Evolutionary conservation across 2,113 vertebrate genomes (phyloP), one percentile per base, ranked within the genome.

Genomic region (Glareola pratincola): DNA sequence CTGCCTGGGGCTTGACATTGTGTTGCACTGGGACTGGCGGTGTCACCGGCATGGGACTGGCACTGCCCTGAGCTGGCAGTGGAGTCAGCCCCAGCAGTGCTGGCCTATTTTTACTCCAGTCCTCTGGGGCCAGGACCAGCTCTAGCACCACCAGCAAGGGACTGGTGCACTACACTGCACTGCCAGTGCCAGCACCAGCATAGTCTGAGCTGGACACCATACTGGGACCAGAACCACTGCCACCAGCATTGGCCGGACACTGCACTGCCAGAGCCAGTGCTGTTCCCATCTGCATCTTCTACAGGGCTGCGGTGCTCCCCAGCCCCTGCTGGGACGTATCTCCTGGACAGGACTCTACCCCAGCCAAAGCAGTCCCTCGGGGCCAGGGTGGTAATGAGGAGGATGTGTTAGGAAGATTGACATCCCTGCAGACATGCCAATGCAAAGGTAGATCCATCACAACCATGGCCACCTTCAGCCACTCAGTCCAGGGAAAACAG

Each of bases 251-350:
- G 37, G 9, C 32, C 0, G 1, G 30, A 20, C 9, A 8, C 13
- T 34, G 37, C 59, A 27, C 18, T 0, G 0, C 24, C 10, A 32
- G 17, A 16, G 59, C 64, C 69, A 41, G 69, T 34, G 18, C 30
- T 2, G 2, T 57, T 15, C 18, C n/a, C 50, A 36, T 29, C 32
- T 30, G 24, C 14, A 53, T 29, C 71, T 85, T 60, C 67, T 50
- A 34, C 12, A 53, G 39, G 15, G 37, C 64, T 77, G 71, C 10
- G 16, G n/a, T 59, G n/a, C 48, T 83, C 32, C 39, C 26, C 37
- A 34, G 0, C 68, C 8, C 60, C 36, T 16, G 62, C 22, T 27
- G 19, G 50, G 60, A 59, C 0, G 0, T 23, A 36, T 3, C 17
- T 48, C 29, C 54, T 26, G 60, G 8, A 47, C 72, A 75, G 59